Base-by-base conservation (phyloP, 1,140 invertebrate genomes). In the Ylistrum balloti region DNA sequence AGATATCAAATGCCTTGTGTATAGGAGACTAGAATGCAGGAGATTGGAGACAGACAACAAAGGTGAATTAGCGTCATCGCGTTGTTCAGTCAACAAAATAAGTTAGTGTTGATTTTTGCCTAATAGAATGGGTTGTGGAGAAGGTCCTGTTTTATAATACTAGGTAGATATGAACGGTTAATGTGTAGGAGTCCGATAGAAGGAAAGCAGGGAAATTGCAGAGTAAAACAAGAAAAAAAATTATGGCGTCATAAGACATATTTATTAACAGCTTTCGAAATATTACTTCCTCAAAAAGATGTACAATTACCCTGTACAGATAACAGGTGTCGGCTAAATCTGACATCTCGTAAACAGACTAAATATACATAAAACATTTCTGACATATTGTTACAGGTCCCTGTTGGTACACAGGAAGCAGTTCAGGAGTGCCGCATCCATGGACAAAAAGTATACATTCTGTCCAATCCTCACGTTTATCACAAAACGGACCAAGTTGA, bases 221-320 rank as follows among this genome's bases (percentile, higher is more conserved):
- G 20, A 74, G n/a, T 74, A 74, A 74, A 74, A 28, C 56, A 74
- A 74, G n/a, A 17, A n/a, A n/a, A 74, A 28, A 74, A 17, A 7
- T 74, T 2, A 28, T 74, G 56, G 56, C 56, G 56, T 74, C 56
- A 74, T 74, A 74, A 74, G 56, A 74, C n/a, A 74, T 74, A 74
- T 74, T 74, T 74, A 74, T 74, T 74, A 74, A 74, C 56, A 74
- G 15, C 28, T 7, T 28, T 74, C 28, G 56, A 74, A 74, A 28
- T 74, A 74, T 28, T 74, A 74, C n/a, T 28, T 74, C 56, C 56
- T 74, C 56, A 74, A 22, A 74, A 74, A 74, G 56, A 74, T 28
- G 56, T 74, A 74, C 56, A 28, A 74, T 3, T 2, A 11, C n/a
- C 56, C n/a, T 74, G 56, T 74, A 5, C 7, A 28, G 2, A 74